Evolutionary conservation across 2,113 vertebrate species (phyloP).

Genomic region (Laticauda colubrina): DNA sequence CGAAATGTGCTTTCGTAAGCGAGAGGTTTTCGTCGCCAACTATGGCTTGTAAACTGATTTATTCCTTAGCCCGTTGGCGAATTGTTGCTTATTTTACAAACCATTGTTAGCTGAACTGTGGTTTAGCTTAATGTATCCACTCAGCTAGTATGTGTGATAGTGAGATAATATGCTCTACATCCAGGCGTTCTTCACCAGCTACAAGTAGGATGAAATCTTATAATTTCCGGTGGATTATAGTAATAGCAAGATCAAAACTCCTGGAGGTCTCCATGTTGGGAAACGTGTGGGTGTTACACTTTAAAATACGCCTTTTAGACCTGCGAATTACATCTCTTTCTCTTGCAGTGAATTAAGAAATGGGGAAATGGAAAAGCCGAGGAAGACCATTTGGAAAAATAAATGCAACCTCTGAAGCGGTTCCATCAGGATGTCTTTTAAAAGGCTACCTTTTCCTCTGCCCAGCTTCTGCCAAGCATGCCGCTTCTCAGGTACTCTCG

Average conservation of each 20-base stretch:
- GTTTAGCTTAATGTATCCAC: neutral
- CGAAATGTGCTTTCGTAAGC: neutral
- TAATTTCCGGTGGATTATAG: neutral
- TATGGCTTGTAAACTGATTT: neutral
- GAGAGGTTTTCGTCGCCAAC: neutral
- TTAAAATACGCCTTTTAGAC: neutral
- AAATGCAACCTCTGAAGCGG: neutral
- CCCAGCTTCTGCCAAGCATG: neutral
- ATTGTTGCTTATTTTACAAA: neutral
- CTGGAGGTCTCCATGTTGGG: neutral
- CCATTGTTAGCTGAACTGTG: neutral
- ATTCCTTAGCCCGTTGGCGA: neutral
- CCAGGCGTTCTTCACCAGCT: neutral
- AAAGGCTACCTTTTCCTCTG: neutral
- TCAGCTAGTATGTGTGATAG: neutral
- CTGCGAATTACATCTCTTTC: neutral
- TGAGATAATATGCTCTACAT: neutral
- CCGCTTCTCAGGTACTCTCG: neutral
- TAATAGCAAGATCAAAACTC: neutral
- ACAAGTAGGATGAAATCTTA: neutral
- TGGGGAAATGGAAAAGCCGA: neutral
- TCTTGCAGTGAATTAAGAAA: too few relatives aligned
- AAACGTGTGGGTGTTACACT: neutral
- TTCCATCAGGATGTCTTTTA: neutral
- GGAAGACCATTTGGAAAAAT: neutral